A percentile compares a stretch with the other conserved stretches of the same genome.
Evolutionary conservation across 92 coral and sea anemone species (phyloP).

Genomic region (Ricordea florida): DNA sequence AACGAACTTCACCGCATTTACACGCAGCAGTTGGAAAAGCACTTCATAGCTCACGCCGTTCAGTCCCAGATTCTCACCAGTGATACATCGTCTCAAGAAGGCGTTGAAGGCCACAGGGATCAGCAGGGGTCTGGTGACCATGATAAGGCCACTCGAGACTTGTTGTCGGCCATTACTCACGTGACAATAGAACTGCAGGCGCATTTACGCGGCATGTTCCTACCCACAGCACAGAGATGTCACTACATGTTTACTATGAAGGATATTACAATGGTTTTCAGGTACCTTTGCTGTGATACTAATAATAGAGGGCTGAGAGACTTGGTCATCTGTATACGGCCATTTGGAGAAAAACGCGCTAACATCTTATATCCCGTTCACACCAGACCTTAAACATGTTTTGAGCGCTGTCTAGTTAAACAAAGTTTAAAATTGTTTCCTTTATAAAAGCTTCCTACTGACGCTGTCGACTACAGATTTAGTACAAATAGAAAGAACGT

Average conservation of each 20-base stretch:
- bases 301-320: background rate
- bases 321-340: no score
- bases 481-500: no score
- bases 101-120: constrained; percentile 64
- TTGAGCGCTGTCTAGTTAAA: no score
- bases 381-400: no score
- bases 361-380: no score
- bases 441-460: no score
- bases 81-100: constrained; percentile 77
- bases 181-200: constrained; percentile 94
- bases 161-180: constrained; percentile 64
- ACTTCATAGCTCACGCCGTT: constrained; percentile 68
- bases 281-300: constrained; percentile 44
- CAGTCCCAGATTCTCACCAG: constrained; percentile 72
- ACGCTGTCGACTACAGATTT: no score
- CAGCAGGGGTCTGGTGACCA: constrained; percentile 69
- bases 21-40: constrained; percentile 91
- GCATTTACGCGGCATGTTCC: constrained; percentile 88
- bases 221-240: constrained; percentile 95
- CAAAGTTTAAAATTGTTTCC: no score
- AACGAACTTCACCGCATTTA: constrained; percentile 87
- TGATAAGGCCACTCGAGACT: constrained; percentile 80
- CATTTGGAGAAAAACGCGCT: no score
- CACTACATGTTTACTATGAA: constrained; percentile 98
- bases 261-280: constrained; percentile 98